Evolutionary conservation across 1,140 invertebrate species (phyloP).

Genomic region (Physella acuta): DNA sequence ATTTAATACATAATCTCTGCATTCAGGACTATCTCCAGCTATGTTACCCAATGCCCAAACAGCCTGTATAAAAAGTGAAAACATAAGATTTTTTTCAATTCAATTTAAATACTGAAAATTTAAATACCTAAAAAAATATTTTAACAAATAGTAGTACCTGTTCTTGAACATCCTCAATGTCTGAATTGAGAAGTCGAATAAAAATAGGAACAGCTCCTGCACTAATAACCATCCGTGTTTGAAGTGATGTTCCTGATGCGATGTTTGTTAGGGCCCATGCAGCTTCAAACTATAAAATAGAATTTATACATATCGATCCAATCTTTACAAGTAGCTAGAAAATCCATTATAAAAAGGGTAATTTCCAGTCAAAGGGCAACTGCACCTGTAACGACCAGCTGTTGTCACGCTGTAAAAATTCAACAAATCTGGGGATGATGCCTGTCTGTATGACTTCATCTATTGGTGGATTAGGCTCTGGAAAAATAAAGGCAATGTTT

Average conservation of each 20-base stretch:
- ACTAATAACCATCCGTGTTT: slow-evolving; percentile 90
- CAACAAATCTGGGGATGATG: slow-evolving; percentile 93
- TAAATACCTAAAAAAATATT: background rate
- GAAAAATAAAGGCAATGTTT: slow-evolving; percentile 32
- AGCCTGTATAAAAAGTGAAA: slow-evolving; percentile 69
- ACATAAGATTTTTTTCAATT: no score
- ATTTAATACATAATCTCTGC: slow-evolving; percentile 85
- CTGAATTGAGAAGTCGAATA: slow-evolving; percentile 76
- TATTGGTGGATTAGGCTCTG: slow-evolving; percentile 95
- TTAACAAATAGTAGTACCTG: slow-evolving; percentile 65
- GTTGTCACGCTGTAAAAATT: slow-evolving; percentile 82
- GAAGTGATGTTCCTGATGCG: slow-evolving; percentile 91
- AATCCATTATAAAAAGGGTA: background rate
- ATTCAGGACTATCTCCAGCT: slow-evolving; percentile 91
- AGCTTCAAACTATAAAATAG: slow-evolving; percentile 81
- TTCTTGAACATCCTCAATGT: slow-evolving; percentile 93
- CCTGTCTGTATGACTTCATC: slow-evolving; percentile 97
- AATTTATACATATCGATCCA: background rate
- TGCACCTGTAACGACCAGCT: slow-evolving; percentile 85
- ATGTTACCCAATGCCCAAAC: slow-evolving; percentile 97
- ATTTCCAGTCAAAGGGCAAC: slow-evolving; percentile 32
- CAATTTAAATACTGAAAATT: no score
- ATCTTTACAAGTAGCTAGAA: no score
- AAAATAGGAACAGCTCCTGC: slow-evolving; percentile 92
- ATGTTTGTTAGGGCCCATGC: slow-evolving; percentile 98